Evolutionary conservation across 2,797 vertebrate genomes (phyloP).

Genomic region (Tenualosa thibaudeaui): DNA sequence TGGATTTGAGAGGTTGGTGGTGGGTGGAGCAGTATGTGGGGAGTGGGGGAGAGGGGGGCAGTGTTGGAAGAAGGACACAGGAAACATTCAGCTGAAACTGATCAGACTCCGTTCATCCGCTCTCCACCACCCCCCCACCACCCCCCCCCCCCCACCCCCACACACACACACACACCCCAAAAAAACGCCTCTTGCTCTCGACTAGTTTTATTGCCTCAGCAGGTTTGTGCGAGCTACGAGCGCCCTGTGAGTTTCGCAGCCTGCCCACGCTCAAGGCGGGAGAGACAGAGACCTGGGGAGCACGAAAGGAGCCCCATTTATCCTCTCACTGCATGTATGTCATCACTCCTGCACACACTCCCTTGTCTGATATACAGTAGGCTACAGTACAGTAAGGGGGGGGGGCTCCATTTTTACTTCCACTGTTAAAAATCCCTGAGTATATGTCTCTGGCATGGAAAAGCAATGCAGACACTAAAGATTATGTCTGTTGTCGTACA

Average conservation of each 20-base stretch:
- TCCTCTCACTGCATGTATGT: constrained; percentile 6
- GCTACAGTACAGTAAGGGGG: neutral
- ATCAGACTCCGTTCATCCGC: constrained; percentile 42
- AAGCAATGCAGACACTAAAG: constrained; percentile 15
- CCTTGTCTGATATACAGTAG: neutral
- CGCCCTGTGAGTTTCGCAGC: constrained; percentile 41
- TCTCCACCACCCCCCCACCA: neutral
- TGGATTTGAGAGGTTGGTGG: constrained; percentile 17
- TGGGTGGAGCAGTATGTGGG: constrained; percentile 29
- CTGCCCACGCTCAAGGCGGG: constrained; percentile 28
- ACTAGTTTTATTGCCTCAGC: constrained; percentile 39
- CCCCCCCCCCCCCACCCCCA: neutral
- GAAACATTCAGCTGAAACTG: constrained; percentile 49
- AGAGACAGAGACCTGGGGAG: constrained; percentile 32
- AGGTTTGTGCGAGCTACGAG: constrained; percentile 40
- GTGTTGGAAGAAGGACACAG: neutral
- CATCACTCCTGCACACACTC: constrained; percentile 14
- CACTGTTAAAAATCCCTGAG: constrained; percentile 4
- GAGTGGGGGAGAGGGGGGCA: constrained; percentile 12
- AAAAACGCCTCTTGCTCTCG: constrained; percentile 5
- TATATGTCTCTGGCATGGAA: neutral
- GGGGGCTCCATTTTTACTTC: neutral
- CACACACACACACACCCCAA: neutral
- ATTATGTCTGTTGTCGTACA: constrained; percentile 19
- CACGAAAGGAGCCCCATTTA: constrained; percentile 33